Percentiles rank a stretch among this genome's conserved stretches.
Conservation (phyloP, 2,113 vertebrate genomes). For the Tupaia tana region DNA sequence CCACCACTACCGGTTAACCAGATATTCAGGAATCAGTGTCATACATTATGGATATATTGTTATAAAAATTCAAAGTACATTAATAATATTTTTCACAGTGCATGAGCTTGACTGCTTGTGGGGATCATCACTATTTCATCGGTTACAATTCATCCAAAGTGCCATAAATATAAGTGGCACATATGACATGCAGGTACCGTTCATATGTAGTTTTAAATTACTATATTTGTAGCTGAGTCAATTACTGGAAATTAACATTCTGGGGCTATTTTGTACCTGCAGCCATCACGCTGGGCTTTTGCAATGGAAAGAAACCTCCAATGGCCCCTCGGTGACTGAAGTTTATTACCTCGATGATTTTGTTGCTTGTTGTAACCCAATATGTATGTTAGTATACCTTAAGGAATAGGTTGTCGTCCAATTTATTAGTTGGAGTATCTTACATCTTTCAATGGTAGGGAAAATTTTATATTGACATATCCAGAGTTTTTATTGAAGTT, state of each 20-base stretch:
- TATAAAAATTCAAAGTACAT: not conserved
- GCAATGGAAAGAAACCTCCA: constrained; percentile 66
- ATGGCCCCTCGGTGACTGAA: constrained; percentile 63
- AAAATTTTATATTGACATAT: constrained; percentile 94
- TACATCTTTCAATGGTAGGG: constrained; percentile 85
- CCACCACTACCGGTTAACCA: not conserved
- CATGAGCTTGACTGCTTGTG: not conserved
- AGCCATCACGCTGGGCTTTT: constrained; percentile 47
- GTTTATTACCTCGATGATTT: constrained; percentile 82
- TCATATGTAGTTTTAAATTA: not conserved
- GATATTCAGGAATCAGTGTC: not conserved
- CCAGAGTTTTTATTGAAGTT: constrained; percentile 97
- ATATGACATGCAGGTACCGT: not conserved
- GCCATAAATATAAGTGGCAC: not conserved
- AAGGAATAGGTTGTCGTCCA: constrained; percentile 86
- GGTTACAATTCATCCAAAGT: not conserved
- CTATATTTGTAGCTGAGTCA: not conserved
- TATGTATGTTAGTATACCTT: constrained; percentile 86
- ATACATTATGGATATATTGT: not conserved
- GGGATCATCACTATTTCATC: not conserved
- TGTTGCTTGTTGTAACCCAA: constrained; percentile 85
- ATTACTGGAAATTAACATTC: constrained; percentile 63
- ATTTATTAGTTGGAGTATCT: constrained; percentile 90
- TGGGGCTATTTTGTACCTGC: constrained; percentile 5
- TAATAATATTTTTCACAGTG: not conserved